Base-by-base conservation (phyloP, 23 tunicate genomes). In the Ascidia mentula region DNA sequence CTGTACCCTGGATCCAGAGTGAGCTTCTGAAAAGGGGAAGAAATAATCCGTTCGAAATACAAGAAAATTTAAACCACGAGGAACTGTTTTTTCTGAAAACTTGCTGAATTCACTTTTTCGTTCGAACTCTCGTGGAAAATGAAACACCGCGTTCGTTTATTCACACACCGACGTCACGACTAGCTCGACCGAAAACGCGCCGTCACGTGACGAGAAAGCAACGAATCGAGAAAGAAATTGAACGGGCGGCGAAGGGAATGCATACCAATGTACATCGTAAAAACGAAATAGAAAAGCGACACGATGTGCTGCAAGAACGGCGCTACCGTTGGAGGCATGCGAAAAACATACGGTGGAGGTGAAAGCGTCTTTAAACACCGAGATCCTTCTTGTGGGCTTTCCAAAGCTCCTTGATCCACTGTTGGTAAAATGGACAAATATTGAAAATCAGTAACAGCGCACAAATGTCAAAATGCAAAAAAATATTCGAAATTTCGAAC, bases 341-440 rank as follows among this genome's bases (percentile, higher is more conserved):
- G 65, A 53, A 53, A 53, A n/a, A n/a, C n/a, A n/a, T n/a, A n/a
- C n/a, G n/a, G n/a, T n/a, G 13, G 12, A 5, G 65, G 12, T 36
- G 38, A 9, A 70, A 1, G 26, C 22, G 34, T 18, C 46, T n/a
- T 89, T 72, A 91, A 34, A 91, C 24, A 32, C 97, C 97, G n/a
- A 80, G 38, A 31, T 85, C 97, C 38, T 77, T 87, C 71, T 86
- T 85, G 82, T 91, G 97, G 28, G 84, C 72, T 38, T 75, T 85
- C 97, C 97, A 91, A 77, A 91, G 76, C 30, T 91, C 86, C 36
- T 82, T 82, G 59, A 82, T 78, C 97, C 97, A 91, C 97, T 91
- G 90, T 6, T 39, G 78, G 38, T 37, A 72, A 80, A 65, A 26
- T 12, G 59, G 5, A n/a, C 65, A 81, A n/a, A n/a, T n/a, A n/a